Evolutionary conservation across 2,888 invertebrate genomes (phyloP), one percentile per base, ranked within the genome.

Genomic region (Chaitophorus viminalis): DNA sequence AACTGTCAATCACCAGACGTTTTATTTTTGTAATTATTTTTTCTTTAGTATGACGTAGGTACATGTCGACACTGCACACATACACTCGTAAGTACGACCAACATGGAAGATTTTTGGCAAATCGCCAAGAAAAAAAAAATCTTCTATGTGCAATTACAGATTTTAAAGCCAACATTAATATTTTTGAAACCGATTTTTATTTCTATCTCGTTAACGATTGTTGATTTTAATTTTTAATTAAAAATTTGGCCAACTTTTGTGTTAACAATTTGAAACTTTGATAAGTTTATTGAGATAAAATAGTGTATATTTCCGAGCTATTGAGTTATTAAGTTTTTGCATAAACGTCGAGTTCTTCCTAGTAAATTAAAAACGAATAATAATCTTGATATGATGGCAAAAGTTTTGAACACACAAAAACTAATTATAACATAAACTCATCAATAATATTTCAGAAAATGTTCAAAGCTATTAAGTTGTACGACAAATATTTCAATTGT

Each of bases 261-360:
- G 25, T 83, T 74, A 11, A 29, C 36, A 65, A 31, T 29, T 31
- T 9, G 60, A 75, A 60, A 83, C 60, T 83, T 21, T 36, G 70
- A 36, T 74, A 29, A 60, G 60, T 83, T 60, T 36, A 83, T 83
- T 75, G 60, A 84, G 76, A 65, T 29, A 46, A 76, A 84, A 84
- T 21, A 65, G 54, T 60, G 21, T n/a, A 36, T 36, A 29, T 36
- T 60, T 39, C 18, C 74, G 29, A 60, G 25, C 6, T 65, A 60
- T 25, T 31, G 0, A 3, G 8, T 25, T 31, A 17, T 39, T 36
- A 76, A 75, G 39, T n/a, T 84, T 46, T 25, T 46, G 25, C 39
- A 39, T 31, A 84, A 76, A 25, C 75, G 39, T 84, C 65, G 39
- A 75, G 39, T 36, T 72, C n/a, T 5, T 36, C 65, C n/a, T 18